Evolutionary conservation across 23 tunicate genomes (phyloP), one percentile per base, ranked within the genome.

Genomic region (Pegea sp.): DNA sequence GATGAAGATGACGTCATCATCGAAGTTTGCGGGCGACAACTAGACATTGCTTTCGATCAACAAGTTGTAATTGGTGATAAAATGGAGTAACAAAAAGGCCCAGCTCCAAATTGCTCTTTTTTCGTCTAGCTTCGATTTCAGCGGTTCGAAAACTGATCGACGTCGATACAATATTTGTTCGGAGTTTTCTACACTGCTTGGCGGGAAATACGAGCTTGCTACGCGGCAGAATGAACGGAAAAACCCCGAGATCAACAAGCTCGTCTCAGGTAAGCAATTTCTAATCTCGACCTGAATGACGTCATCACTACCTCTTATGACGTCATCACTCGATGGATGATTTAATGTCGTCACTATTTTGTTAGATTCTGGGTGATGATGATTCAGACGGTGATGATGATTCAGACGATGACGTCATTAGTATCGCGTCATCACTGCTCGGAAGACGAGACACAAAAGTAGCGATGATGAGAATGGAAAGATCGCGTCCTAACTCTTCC

Each of bases 131-230:
- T 26, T 22, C 46, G 25, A 26, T 72, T 7, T 64, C 70, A 24
- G 42, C 62, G 3, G 64, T 74, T 24, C 48, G 58, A 26, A 63
- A 65, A 22, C 54, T 74, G 52, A 18, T 74, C 20, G 60, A 48
- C 53, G 53, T 67, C 1, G 76, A 72, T 30, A 64, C 71, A 4
- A 56, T 60, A 30, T 62, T 73, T 19, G 57, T 84, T 28, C 43
- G 57, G 0, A 44, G 54, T 18, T 84, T 84, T 30, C 44, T 74
- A 55, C 62, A 67, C 33, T 44, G 68, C 46, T 52, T 84, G 20
- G 76, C 86, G 4, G 81, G 69, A n/a, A 84, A 68, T 38, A 84
- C 84, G 8, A 67, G 67, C 46, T 31, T 84, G 26, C 26, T 84
- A 31, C 52, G 80, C 24, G 46, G 67, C 0, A 78, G 38, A 4